Base-by-base conservation (phyloP, 2,888 invertebrate genomes). In the Merodon equestris region DNA sequence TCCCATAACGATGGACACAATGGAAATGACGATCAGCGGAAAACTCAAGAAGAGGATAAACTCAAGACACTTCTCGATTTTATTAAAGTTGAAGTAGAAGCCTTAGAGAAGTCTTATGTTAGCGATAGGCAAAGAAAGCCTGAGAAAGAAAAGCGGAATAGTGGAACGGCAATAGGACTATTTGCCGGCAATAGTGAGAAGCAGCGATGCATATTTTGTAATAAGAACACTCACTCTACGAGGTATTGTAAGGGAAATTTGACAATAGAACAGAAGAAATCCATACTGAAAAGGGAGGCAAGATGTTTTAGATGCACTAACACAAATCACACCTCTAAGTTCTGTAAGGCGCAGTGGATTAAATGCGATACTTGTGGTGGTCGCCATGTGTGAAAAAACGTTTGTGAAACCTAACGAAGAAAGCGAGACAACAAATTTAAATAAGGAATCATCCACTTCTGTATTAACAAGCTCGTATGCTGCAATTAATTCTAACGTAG, bases 301-400 rank as follows among this genome's bases (percentile, higher is more conserved):
- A 71, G 75, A 42, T 75, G 75, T 54, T 81, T 53, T 40, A 45
- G 71, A 13, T 81, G 61, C 53, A n/a, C 57, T 12, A 74, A 66
- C 13, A 58, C 58, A 66, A 74, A 73, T 57, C 73, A 81, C 15
- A 79, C 36, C 36, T 74, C 66, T 2, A 74, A 63, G 38, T 74
- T 74, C 38, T 74, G 61, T 48, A 81, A 74, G 53, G 50, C 34
- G 7, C 48, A 61, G 18, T 47, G 73, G 36, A 50, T 73, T 7
- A 68, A 54, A 27, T 73, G 73, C 38, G 18, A 47, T 7, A 40
- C 7, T 2, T 79, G 79, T 45, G 60, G 48, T 14, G 66, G 71
- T 2, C 44, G 61, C 10, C 56, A 61, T 77, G 67, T 77, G 58
- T 38, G 75, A 75, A 48, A n/a, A 50, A 13, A 12, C 12, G 9